phyloP scores from a whole-genome alignment of 2,797 vertebrate genomes.

The Lagocephalus sceleratus region DNA sequence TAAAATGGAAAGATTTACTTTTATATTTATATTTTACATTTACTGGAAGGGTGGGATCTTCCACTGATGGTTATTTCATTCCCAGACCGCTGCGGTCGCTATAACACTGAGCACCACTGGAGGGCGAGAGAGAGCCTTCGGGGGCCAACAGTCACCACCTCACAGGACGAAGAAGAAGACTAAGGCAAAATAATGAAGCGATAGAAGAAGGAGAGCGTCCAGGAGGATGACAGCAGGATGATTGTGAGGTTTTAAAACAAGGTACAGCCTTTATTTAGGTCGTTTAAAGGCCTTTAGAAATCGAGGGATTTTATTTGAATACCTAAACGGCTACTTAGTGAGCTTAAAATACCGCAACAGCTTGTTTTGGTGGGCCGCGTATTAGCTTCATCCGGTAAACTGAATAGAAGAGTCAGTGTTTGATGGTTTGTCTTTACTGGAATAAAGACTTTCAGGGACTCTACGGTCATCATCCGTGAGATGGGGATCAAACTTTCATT shows the following conservation, averaged over 20 bases:
- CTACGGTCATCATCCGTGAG: no score
- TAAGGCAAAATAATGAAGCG: no score
- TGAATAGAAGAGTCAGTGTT: not conserved
- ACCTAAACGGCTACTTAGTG: not conserved
- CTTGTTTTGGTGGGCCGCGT: not conserved
- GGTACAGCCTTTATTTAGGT: accelerated
- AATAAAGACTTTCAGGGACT: no score
- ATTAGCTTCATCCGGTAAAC: not conserved
- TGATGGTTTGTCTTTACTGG: not conserved
- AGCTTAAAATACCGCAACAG: not conserved
- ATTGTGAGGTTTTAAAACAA: no score
- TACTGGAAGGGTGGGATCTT: no score
- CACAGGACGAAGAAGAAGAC: no score
- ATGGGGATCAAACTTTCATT: no score
- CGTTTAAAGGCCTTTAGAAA: not conserved
- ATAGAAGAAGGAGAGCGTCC: constrained; percentile 9
- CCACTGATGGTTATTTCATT: no score
- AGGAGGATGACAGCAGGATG: constrained; percentile 21
- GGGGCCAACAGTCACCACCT: not conserved
- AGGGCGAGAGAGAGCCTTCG: not conserved
- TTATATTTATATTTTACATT: no score
- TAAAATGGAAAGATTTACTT: no score
- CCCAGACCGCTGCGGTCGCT: no score
- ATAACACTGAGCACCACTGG: not conserved
- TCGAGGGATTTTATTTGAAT: not conserved